Base-by-base conservation (phyloP, 2,113 vertebrate species). In the Glaucidium brasilianum region DNA sequence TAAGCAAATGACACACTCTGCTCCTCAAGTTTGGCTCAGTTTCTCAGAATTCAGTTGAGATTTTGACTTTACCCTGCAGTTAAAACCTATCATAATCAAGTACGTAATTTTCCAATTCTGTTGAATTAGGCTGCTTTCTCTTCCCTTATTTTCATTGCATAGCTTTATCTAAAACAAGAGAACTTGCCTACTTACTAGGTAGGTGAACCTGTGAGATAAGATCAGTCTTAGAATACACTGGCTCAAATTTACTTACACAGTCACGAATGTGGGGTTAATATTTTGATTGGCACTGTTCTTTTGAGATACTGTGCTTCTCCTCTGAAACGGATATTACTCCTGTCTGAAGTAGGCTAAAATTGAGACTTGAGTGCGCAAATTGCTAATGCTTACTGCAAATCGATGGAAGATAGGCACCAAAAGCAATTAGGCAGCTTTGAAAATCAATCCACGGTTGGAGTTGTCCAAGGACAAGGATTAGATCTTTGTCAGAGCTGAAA, bases 381-480 rank as follows among this genome's bases (percentile, higher is more conserved):
- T 85, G 89, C 95, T 92, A 53, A 87, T 94, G 77, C 52, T 45
- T 47, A 15, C 76, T 64, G 81, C 49, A 96, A 93, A 95, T 96
- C 88, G 3, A 88, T 93, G 82, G 76, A 41, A 85, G 71, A 79
- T 49, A 68, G 74, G 50, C 75, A 79, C 62, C 62, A 80, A 95
- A 93, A 94, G 92, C 92, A 90, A 94, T 93, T 96, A 92, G 50
- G 71, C 63, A 79, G 71, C 92, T 96, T 90, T 90, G 81, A 88
- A 96, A 95, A 93, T 96, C 88, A 82, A 85, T 95, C 64, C 39
- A 10, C 59, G 5, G 68, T 52, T 93, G 69, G 90, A 95, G 35
- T 91, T 93, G 90, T 88, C 74, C 93, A 92, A 96, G 90, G 92
- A 91, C 43, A n/a, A 53, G 71, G 71, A 83, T 96, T 64, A 95